phyloP scores from a whole-genome alignment of 2,888 invertebrate species.

The Venusia cambrica region DNA sequence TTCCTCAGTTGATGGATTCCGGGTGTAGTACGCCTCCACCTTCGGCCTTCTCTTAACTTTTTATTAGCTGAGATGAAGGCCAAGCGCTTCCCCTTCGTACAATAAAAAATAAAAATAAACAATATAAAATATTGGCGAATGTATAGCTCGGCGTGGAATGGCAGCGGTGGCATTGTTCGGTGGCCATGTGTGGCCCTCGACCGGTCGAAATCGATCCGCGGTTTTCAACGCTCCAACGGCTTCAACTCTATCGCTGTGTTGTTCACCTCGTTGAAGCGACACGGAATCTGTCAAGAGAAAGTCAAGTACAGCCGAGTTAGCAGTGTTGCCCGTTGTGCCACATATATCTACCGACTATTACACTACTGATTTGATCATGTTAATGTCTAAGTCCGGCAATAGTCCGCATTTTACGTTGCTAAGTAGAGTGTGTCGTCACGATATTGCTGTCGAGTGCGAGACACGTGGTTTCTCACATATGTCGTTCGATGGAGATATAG shows the following conservation, averaged over 20 bases:
- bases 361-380: slow-evolving; percentile 67
- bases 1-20: too few relatives aligned
- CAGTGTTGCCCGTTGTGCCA: slow-evolving; percentile 61
- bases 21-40: too few relatives aligned
- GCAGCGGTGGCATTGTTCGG: slow-evolving; percentile 33
- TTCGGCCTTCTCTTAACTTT: too few relatives aligned
- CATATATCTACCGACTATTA: slow-evolving; percentile 56
- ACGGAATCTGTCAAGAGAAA: slow-evolving; percentile 72
- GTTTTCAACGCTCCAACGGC: slow-evolving; percentile 64
- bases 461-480: slow-evolving; percentile 45
- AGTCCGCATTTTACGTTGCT: slow-evolving; percentile 43
- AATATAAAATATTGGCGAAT: slow-evolving; percentile 33
- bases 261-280: slow-evolving; percentile 72
- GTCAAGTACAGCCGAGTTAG: slow-evolving; percentile 60
- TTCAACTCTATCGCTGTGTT: slow-evolving; percentile 63
- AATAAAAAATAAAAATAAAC: too few relatives aligned
- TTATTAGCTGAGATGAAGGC: too few relatives aligned
- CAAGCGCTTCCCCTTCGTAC: too few relatives aligned
- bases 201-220: slow-evolving; percentile 69
- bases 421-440: slow-evolving; percentile 59
- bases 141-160: slow-evolving; percentile 28
- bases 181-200: slow-evolving; percentile 47
- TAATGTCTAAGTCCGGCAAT: slow-evolving; percentile 62
- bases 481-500: slow-evolving; percentile 37
- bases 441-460: slow-evolving; percentile 29